Evolutionary conservation across 2,113 vertebrate species (phyloP).

Genomic region (Myrmecobius fasciatus): DNA sequence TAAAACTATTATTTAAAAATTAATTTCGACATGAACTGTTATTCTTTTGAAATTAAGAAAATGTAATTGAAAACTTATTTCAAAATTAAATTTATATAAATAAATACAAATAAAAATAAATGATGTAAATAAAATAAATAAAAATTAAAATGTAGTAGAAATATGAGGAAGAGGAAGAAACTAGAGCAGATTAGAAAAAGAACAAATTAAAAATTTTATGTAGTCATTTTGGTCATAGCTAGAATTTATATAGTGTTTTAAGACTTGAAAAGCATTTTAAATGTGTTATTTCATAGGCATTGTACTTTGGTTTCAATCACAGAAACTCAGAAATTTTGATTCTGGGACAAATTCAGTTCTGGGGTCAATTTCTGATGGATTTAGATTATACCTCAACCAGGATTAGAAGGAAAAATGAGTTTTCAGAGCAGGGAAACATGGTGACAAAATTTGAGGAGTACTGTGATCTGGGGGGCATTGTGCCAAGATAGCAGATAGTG

Average conservation of each 20-base stretch:
- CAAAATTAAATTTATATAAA: too few relatives aligned
- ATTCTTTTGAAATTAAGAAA: too few relatives aligned
- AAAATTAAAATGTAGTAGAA: too few relatives aligned
- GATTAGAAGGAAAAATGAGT: not conserved
- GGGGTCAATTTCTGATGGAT: not conserved
- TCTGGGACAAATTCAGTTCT: not conserved
- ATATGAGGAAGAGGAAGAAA: not conserved
- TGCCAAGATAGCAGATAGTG: not conserved
- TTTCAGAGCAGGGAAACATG: not conserved
- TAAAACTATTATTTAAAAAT: too few relatives aligned
- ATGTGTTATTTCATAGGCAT: not conserved
- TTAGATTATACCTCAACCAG: not conserved
- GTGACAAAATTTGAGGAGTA: not conserved
- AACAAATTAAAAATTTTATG: not conserved
- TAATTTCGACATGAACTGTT: too few relatives aligned
- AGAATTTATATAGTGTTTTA: not conserved
- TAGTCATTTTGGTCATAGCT: not conserved
- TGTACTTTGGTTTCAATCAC: too few relatives aligned
- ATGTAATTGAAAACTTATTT: too few relatives aligned
- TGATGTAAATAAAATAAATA: too few relatives aligned
- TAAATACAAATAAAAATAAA: too few relatives aligned
- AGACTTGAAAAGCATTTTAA: not conserved
- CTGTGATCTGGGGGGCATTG: not conserved
- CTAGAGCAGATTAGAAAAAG: not conserved
- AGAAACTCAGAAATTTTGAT: not conserved